Base-by-base conservation (phyloP, 1,140 invertebrate species). In the Samia ricini region DNA sequence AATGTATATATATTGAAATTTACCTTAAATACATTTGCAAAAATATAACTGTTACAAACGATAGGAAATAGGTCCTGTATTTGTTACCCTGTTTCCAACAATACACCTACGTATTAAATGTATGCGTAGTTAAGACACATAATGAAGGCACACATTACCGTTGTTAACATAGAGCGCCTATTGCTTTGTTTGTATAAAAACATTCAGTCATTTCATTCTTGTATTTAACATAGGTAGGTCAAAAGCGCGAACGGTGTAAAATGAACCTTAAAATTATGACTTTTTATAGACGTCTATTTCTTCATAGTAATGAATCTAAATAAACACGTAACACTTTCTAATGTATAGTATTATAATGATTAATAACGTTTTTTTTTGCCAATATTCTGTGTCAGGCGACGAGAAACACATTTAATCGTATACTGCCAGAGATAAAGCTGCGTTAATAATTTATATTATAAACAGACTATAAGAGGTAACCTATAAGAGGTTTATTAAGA, bases 361-460 rank as follows among this genome's bases (percentile, higher is more conserved):
- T 42, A 1, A 42, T 15, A 42, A 15, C 12, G 33, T 7, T 42
- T 42, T 42, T 42, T 15, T 42, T 42, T 42, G 33, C 4, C 12
- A 42, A 10, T 8, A 42, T 15, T 42, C 33, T 42, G n/a, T 12
- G 33, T 42, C 33, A 8, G 10, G 33, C 33, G 15, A 42, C n/a
- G 0, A 42, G n/a, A 42, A 42, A 15, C 33, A 42, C 10, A 42
- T 42, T 42, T 1, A 1, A 42, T 42, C 12, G 18, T 19, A 33
- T 56, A 56, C 3, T 12, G 12, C 29, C 8, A 56, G 10, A 20
- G 8, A 52, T 42, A 58, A 58, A 12, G 18, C 48, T 22, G 8
- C 22, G 56, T 48, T 21, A 58, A 48, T 58, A 36, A 22, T 22
- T 1, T 21, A 42, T 10, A 61, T 49, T 42, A 23, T 26, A 49